Conservation (phyloP, 2,113 vertebrate genomes). For the Microtus pennsylvanicus region DNA sequence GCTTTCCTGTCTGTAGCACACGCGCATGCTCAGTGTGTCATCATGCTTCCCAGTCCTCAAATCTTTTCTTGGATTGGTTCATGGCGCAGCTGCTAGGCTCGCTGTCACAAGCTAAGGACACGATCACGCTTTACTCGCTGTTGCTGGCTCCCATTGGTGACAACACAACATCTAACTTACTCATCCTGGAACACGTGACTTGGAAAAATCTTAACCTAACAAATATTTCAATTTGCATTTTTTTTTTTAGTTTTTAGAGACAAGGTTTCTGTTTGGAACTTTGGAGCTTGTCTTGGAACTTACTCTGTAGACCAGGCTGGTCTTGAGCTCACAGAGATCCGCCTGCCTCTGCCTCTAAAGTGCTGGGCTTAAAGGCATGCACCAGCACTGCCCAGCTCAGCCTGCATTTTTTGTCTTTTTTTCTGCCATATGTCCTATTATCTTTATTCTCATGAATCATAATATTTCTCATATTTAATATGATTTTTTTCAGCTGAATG, state of each 20-base stretch:
- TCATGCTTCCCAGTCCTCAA: slow-evolving; percentile 1
- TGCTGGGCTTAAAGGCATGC: no score
- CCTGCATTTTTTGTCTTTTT: not conserved
- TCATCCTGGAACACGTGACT: not conserved
- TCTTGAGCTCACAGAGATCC: no score
- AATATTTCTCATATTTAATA: slow-evolving; percentile 7
- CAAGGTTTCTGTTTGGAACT: no score
- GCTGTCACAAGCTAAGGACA: not conserved
- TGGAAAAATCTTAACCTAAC: not conserved
- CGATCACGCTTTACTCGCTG: not conserved
- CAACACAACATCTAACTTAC: not conserved
- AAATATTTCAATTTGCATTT: not conserved
- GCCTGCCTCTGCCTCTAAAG: no score
- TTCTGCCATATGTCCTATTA: not conserved
- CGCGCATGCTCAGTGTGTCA: not conserved
- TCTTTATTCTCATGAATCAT: not conserved
- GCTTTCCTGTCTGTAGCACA: slow-evolving; percentile 44
- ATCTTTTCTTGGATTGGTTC: slow-evolving; percentile 50
- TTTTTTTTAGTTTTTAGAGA: not conserved
- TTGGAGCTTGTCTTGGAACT: no score
- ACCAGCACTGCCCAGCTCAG: not conserved
- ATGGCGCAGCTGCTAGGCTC: not conserved
- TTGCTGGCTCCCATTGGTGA: not conserved
- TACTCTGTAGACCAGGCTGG: no score
- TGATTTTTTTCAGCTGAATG: slow-evolving; percentile 16